These are phyloP conservation scores for Mustelus asterias DNA, from an alignment of 2,113 vertebrate species.

Conservation along the genomic window DNA sequence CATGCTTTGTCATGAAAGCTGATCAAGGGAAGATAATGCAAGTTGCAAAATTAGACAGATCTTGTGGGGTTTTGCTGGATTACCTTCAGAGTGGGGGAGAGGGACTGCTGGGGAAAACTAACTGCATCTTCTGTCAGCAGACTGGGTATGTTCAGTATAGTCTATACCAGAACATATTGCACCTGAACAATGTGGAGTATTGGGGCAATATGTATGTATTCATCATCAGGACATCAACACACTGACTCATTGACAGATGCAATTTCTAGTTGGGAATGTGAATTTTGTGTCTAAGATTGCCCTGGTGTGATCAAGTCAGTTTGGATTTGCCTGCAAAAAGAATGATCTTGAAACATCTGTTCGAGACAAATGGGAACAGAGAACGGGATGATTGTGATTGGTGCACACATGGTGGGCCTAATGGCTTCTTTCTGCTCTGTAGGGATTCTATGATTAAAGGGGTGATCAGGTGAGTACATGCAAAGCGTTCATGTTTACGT, in stretches of 20 bases:
- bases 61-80: neutral
- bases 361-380: neutral
- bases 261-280: neutral
- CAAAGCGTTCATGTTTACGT: neutral
- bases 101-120: neutral
- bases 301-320: neutral
- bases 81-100: no score
- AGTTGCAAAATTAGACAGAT: neutral
- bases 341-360: neutral
- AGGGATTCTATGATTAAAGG: neutral
- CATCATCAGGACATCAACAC: neutral
- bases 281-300: neutral
- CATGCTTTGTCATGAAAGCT: neutral
- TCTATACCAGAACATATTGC: neutral
- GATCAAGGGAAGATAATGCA: neutral
- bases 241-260: neutral
- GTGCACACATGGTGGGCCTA: no score
- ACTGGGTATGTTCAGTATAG: neutral
- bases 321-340: neutral
- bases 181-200: neutral
- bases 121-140: neutral
- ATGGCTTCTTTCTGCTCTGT: no score
- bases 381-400: neutral
- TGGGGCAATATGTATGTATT: neutral
- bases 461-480: neutral